Evolutionary conservation across 2,113 vertebrate species (phyloP), one percentile per base, ranked within the genome.

Genomic region (Panthera uncia): DNA sequence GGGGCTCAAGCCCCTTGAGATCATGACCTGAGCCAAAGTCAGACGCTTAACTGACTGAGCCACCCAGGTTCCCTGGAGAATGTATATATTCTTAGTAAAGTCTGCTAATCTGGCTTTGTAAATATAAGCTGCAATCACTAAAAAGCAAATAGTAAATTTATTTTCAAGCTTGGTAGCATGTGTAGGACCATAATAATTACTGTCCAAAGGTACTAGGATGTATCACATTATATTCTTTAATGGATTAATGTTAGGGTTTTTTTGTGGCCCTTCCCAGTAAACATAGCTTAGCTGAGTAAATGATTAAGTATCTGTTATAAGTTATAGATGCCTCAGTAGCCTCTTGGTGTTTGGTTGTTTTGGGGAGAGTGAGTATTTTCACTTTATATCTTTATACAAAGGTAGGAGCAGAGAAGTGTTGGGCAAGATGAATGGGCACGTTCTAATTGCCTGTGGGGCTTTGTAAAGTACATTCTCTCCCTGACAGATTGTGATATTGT

Each of bases 261-360:
- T 66, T 55, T 31, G 12, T 19, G 63, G 33, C 8, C 23, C 38
- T 92, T 80, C 21, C 31, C 5, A 68, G n/a, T 69, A 78, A 33
- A 81, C 50, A 63, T 2, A 50, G 23, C 38, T 5, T 45, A 29
- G 33, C 16, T 92, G 52, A 41, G 38, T 69, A 61, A 74, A 81
- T n/a, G 29, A 27, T 92, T 33, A 89, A 66, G 36, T 5, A 16
- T 87, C 68, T 81, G 21, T 81, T 92, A 29, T 52, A 92, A 92
- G 38, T 90, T 74, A 69, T 5, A 93, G 48, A 36, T 27, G 10
- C 38, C 9, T 93, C 65, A 71, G 2, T 3, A 78, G 45, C 36
- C 16, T 96, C 31, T 91, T 65, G 78, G 31, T 48, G 52, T 88
- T 88, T 65, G 76, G 15, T 78, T 57, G 9, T 76, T 87, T 95